Conservation (phyloP, 2,113 vertebrate species). For the Zosterops japonicus region DNA sequence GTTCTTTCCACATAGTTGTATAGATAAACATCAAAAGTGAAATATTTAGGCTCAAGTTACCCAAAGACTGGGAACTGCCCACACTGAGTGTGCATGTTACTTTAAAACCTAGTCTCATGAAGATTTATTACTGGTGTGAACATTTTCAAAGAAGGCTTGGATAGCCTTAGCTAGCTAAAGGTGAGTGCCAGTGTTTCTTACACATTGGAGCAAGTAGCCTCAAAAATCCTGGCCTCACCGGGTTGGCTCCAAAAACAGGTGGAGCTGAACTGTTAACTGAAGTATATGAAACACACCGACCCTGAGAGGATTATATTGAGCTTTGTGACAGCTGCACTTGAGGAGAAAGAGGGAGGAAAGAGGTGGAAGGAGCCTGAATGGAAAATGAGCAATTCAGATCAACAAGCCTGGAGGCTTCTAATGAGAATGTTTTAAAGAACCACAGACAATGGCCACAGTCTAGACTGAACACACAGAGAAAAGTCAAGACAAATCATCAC, state of each 20-base stretch:
- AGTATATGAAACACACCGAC: background rate
- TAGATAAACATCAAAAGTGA: background rate
- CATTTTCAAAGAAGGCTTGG: background rate
- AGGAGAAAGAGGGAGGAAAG: conserved; percentile 36
- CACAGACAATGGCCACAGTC: conserved; percentile 65
- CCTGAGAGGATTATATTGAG: background rate
- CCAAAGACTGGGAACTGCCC: background rate
- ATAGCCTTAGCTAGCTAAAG: background rate
- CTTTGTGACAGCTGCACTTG: background rate
- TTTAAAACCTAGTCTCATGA: background rate
- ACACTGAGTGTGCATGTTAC: background rate
- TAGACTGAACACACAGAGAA: conserved; percentile 59
- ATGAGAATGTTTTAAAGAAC: conserved; percentile 40
- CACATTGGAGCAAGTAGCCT: background rate
- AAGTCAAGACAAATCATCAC: conserved; percentile 53
- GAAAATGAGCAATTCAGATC: conserved; percentile 58
- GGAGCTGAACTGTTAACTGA: background rate
- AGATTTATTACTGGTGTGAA: background rate
- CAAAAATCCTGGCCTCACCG: background rate
- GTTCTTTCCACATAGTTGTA: background rate
- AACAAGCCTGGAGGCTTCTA: conserved; percentile 31
- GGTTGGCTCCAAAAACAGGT: background rate
- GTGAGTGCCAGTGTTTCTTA: background rate
- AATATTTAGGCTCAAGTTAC: background rate
- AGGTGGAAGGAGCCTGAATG: conserved; percentile 5